Evolutionary conservation across 2,888 invertebrate genomes (phyloP).

Genomic region (Copidosoma aretas): DNA sequence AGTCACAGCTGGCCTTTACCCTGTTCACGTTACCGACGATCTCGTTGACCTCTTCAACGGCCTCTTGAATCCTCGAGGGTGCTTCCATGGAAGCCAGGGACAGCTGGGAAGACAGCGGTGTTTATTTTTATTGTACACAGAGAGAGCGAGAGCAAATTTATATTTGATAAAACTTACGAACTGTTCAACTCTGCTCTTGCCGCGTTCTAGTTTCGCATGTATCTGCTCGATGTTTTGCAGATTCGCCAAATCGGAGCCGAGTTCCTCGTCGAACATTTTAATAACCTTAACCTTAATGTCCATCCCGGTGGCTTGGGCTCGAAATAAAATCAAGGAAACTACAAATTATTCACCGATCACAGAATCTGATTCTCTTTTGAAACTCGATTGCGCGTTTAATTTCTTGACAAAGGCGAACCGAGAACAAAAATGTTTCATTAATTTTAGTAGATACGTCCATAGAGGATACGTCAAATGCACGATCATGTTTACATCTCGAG

Average conservation of each 20-base stretch:
- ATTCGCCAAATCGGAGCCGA: constrained; percentile 66
- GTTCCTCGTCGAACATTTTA: constrained; percentile 65
- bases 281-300: constrained; percentile 62
- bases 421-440: too few relatives aligned
- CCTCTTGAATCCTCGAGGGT: constrained; percentile 70
- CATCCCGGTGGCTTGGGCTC: constrained; percentile 38
- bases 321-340: too few relatives aligned
- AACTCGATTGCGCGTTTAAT: too few relatives aligned
- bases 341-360: too few relatives aligned
- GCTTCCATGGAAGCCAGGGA: constrained; percentile 70
- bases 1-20: constrained; percentile 61
- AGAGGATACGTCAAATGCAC: too few relatives aligned
- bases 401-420: too few relatives aligned
- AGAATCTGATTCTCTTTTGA: too few relatives aligned
- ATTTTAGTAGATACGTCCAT: too few relatives aligned
- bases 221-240: constrained; percentile 65
- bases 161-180: constrained; percentile 62
- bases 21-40: constrained; percentile 63
- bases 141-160: background rate
- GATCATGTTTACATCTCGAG: background rate
- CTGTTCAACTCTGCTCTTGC: constrained; percentile 62
- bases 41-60: constrained; percentile 70
- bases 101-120: constrained; percentile 70
- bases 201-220: constrained; percentile 59
- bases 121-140: too few relatives aligned